Evolutionary conservation across 2,797 vertebrate genomes (phyloP), one percentile per base, ranked within the genome.

Genomic region (Phrynocephalus vlangalii): DNA sequence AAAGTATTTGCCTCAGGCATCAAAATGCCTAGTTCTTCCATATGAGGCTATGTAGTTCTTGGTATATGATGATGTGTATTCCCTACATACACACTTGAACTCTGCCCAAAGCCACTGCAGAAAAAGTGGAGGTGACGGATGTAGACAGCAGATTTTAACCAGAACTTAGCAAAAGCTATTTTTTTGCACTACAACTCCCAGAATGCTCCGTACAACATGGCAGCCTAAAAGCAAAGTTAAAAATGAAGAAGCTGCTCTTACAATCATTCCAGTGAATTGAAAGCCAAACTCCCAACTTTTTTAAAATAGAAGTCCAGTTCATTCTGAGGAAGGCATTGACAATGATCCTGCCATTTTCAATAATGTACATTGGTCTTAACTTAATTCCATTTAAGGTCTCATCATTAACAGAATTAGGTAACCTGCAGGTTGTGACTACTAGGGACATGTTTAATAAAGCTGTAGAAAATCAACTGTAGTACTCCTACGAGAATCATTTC

Each of bases 391-490:
- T 92, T 92, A 48, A 68, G 89, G 0, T 0, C 67, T 89, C 88
- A 89, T 85, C n/a, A 68, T 66, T 66, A 90, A 26, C 83, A 85
- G 78, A 71, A 89, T 66, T 86, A 89, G 87, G 77, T 89, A 94
- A 92, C 30, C 33, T 86, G 71, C 72, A 92, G 87, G 86, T 90
- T 91, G 67, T 66, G 87, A 91, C 50, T n/a, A 79, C 63, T 92
- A 44, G 7, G 83, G 68, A 82, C 26, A 6, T 91, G 89, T 91
- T 94, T 86, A 91, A 90, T 92, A 80, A 93, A 90, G 2, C 66
- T 87, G 87, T 82, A 89, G 90, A 68, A 75, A 92, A 87, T 93
- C 87, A 94, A 92, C 88, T 91, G 88, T 86, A 89, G 30, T 79
- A 38, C 24, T 87, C 88, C 84, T 86, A 84, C 72, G 24, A 52